Percentiles rank a stretch among this genome's conserved stretches.
phyloP scores from a whole-genome alignment of 2,888 invertebrate species.

The Leucophora obtusa region DNA sequence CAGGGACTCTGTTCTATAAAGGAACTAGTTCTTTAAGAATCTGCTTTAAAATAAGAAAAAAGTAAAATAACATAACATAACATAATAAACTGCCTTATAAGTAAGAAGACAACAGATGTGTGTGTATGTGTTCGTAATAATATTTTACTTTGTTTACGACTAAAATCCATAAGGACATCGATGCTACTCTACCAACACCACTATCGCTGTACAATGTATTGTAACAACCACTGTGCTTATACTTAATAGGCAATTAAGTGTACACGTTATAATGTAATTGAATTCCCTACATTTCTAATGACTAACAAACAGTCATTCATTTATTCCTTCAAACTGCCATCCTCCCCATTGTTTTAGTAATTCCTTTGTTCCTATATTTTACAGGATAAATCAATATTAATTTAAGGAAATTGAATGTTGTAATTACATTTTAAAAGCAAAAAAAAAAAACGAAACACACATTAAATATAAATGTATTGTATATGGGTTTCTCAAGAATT shows the following conservation, averaged over 20 bases:
- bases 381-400: constrained; percentile 61
- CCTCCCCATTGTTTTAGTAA: not conserved
- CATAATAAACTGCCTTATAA: constrained; percentile 27
- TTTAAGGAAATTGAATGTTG: constrained; percentile 61
- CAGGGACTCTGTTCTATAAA: no score
- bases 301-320: constrained; percentile 58
- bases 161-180: constrained; percentile 30
- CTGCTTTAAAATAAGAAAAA: no score
- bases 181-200: constrained; percentile 16
- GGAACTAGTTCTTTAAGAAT: no score
- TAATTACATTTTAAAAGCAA: constrained; percentile 56
- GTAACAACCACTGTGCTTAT: constrained; percentile 35
- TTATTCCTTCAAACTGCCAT: not conserved
- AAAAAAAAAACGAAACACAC: not conserved
- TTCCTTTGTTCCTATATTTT: constrained; percentile 5
- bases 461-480: no score
- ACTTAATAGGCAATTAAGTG: constrained; percentile 78
- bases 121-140: not conserved
- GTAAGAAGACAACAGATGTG: not conserved
- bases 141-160: not conserved
- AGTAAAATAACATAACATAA: constrained; percentile 41
- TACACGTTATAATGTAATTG: constrained; percentile 78
- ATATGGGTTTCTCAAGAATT: no score
- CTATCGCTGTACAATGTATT: constrained; percentile 35
- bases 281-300: constrained; percentile 73